Percentiles rank a stretch among this genome's conserved stretches.
phyloP scores from a whole-genome alignment of 2,888 invertebrate species.

The Trichogramma dendrolimi region DNA sequence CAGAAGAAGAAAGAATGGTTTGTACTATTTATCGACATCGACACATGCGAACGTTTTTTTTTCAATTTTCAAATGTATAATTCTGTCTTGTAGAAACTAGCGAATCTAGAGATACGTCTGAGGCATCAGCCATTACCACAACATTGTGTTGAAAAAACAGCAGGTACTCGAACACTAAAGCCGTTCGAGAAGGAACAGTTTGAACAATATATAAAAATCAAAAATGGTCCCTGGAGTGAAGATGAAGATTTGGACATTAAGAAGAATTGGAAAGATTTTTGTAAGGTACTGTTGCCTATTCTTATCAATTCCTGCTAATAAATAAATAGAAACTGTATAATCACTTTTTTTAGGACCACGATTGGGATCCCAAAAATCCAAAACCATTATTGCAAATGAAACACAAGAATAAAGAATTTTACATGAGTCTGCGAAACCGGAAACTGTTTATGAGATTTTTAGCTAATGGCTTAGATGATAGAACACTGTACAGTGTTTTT shows the following conservation, averaged over 20 bases:
- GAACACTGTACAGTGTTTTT: conserved; percentile 46
- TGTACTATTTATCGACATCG: not conserved
- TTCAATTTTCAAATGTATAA: not conserved
- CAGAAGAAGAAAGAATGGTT: conserved; percentile 15
- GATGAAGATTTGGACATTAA: conserved; percentile 38
- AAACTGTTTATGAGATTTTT: conserved; percentile 45
- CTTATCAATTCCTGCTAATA: not conserved
- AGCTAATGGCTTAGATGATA: conserved; percentile 40
- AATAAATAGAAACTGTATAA: not conserved
- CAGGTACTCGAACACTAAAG: conserved; percentile 33
- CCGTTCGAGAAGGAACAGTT: conserved; percentile 31
- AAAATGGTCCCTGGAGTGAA: conserved; percentile 33
- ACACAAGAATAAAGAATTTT: conserved; percentile 28
- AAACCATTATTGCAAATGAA: conserved; percentile 40
- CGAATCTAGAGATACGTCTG: conserved; percentile 31
- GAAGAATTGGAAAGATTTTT: conserved; percentile 45
- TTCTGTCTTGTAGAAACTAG: conserved; percentile 34
- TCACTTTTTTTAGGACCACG: conserved; percentile 34
- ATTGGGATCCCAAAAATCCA: conserved; percentile 35
- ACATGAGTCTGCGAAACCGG: conserved; percentile 33
- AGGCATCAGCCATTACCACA: conserved; percentile 38
- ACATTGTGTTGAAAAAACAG: conserved; percentile 37
- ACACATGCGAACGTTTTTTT: not conserved
- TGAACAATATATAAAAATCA: conserved; percentile 32
- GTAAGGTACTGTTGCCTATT: conserved; percentile 33